Evolutionary conservation across 2,888 invertebrate species (phyloP), one percentile per base, ranked within the genome.

Genomic region (Lottia gigantea): DNA sequence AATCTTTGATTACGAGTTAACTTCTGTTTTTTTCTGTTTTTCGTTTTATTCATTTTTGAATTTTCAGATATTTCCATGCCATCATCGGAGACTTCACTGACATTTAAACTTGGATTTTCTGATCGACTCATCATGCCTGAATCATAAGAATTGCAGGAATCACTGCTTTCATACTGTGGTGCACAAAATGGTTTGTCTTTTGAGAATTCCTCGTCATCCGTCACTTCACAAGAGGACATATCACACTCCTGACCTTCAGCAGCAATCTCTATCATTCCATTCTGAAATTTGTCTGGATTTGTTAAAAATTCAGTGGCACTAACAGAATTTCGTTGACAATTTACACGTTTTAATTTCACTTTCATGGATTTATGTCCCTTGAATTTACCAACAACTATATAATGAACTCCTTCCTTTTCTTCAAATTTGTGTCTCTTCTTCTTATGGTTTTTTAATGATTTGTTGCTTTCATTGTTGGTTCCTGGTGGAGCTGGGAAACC

Each of bases 351-450:
- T 11, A 85, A 66, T n/a, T 77, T 76, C 23, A 85, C 83, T 64
- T 78, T 71, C 83, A 85, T 82, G 64, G 78, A 74, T 66, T 76
- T 80, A 68, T 78, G 74, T 31, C 84, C 84, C 77, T 82, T 83
- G 68, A 85, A 84, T 70, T 78, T 83, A 15, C 80, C 82, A 15
- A 76, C 76, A 8, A 84, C 79, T 70, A 84, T 80, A 67, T 82
- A 84, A 73, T 84, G 81, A 15, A 78, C 65, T 4, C 77, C 76
- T 66, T 74, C 75, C 12, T n/a, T 12, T 31, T 64, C 45, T 64
- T 12, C 3, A 45, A n/a, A 19, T 65, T 68, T 67, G n/a, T 67
- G 61, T 46, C 62, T 23, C 26, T 55, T 46, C 11, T 16, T 45
- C 2, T 65, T 61, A 23, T 66, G 70, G 15, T 66, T 45, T 61